Evolutionary conservation across 2,797 vertebrate genomes (phyloP), one percentile per base, ranked within the genome.

Genomic region (Myotis pilosus): DNA sequence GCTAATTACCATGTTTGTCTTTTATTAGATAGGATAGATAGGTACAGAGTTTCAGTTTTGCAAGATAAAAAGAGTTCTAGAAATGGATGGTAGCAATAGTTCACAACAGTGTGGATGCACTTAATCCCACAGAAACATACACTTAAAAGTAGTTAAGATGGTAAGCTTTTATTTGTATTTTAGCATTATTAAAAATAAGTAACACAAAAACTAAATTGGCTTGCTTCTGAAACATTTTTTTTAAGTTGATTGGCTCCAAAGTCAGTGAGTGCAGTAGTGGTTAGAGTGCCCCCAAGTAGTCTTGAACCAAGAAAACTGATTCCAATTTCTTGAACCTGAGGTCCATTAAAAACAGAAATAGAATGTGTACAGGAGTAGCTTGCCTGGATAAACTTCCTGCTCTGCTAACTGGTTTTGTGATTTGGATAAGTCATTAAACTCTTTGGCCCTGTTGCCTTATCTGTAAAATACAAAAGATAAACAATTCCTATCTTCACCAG

Each of bases 381-480:
- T 92, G 22, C 49, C 33, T 83, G 15, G 33, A 83, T 78, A 76
- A 91, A 91, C 57, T 89, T 95, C 72, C 33, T 66, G 17, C 33
- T 94, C 62, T 78, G 79, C 33, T 78, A 87, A 93, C 12, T 44
- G 92, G 30, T 44, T 84, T 49, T 76, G 23, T 60, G n/a, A 91
- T 66, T 38, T 62, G 75, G 33, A 22, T 36, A 88, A 81, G 55
- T 78, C 64, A 79, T 53, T 20, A 79, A 81, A 57, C 53, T 62
- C n/a, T 81, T 33, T 91, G 68, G 64, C 20, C 75, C 62, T 69
- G 68, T 82, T 92, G 87, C 81, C 68, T 94, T 89, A 75, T 62
- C 68, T 92, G 36, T 83, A 79, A 86, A 83, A 72, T 64, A 74
- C n/a, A 19, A 28, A 91, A 81, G 92, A 74, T 55, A 86, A 38